Base-by-base conservation (phyloP, 2,888 invertebrate species). In the Pheosia tremula region DNA sequence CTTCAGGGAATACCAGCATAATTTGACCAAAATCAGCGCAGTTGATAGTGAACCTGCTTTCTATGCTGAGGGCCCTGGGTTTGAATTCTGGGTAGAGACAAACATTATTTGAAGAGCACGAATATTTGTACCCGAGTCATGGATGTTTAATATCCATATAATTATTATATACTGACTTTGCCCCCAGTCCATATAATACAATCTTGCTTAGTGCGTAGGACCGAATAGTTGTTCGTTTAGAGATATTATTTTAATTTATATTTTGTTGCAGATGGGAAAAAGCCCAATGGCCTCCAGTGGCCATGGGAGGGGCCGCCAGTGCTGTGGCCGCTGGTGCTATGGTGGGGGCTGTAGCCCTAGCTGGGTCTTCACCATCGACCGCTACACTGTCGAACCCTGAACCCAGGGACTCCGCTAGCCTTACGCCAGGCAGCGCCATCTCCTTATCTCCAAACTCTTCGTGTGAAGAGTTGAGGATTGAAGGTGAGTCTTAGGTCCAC, bases 381-480 rank as follows among this genome's bases (percentile, higher is more conserved):
- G 82, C 82, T 2, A 81, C 84, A 3, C 86, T 82, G 78, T 74
- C 81, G 6, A 82, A 84, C 69, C 89, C 87, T n/a, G 88, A 96
- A 90, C 89, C 95, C 0, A 77, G 90, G 36, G 93, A 91, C 74
- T 90, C 92, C 10, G 95, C 95, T 57, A 93, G 95, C 71, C 94
- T 95, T 62, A 95, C 91, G 52, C 95, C 91, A 47, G 94, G 90
- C 11, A 96, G 96, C 43, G 95, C 96, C 0, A 94, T 95, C 57
- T 95, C 96, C 0, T 88, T 96, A 4, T 96, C 96, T 8, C 96
- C 96, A 0, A 96, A 96, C 49, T 97, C 97, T 53, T 97, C 97
- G 0, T 95, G 95, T 71, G 97, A 97, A 77, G 97, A 97, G 75
- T 88, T 94, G 54, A 87, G 91, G 61, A 85, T 93, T 56, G 94